phyloP scores from a whole-genome alignment of 2,888 invertebrate species.

The Caenorhabditis wallacei region DNA sequence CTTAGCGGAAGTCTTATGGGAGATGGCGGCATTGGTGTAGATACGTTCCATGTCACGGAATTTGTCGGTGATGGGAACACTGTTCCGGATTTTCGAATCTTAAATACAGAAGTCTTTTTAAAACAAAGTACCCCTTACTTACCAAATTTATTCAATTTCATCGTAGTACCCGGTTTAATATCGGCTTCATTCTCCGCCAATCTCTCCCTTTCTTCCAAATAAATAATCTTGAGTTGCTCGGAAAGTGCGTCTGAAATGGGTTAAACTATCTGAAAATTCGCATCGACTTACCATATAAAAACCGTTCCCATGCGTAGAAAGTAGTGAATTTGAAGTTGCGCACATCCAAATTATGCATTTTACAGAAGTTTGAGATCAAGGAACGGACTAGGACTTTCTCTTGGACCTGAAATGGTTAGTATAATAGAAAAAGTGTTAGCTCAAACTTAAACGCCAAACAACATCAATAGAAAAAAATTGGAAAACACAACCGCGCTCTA shows the following conservation, averaged over 20 bases:
- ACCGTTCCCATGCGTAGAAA: conserved; percentile 83
- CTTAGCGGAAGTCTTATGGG: conserved; percentile 13
- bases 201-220: conserved; percentile 80
- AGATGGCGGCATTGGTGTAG: conserved; percentile 49
- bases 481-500: conserved; percentile 33
- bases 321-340: conserved; percentile 78
- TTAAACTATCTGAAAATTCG: neutral
- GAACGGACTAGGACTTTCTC: conserved; percentile 81
- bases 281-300: conserved; percentile 78
- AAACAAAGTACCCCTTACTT: conserved; percentile 2
- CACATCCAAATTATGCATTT: conserved; percentile 79
- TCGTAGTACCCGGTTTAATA: conserved; percentile 5
- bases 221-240: conserved; percentile 81
- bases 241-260: conserved; percentile 77
- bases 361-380: conserved; percentile 81
- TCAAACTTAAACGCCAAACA: neutral
- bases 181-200: conserved; percentile 58
- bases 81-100: conserved; percentile 58
- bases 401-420: conserved; percentile 74
- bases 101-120: neutral
- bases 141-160: conserved; percentile 64
- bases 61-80: conserved; percentile 47
- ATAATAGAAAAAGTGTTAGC: neutral
- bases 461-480: neutral
- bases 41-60: conserved; percentile 59